Evolutionary conservation across 2,888 invertebrate species (phyloP), one percentile per base, ranked within the genome.

Genomic region (Microctonus aethiopoides): DNA sequence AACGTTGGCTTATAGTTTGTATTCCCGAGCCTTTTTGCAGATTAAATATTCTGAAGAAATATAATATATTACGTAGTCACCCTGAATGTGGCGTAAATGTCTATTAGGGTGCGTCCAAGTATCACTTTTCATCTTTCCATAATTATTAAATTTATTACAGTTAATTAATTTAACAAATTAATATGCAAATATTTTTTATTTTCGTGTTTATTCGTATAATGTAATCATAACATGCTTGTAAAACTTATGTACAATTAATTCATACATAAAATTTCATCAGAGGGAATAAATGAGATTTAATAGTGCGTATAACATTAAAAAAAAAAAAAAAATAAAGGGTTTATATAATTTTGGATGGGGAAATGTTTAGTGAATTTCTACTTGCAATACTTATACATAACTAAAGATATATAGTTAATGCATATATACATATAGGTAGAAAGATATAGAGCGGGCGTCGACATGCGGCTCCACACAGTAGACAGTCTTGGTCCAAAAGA

Each of bases 401-500:
- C 65, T 24, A n/a, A 39, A 60, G 32, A 52, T 51, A 16, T 51
- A 16, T 51, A 34, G 10, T 34, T 41, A 32, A 11, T 46, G 66
- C 59, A 39, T 56, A 29, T 26, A 20, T 66, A 36, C n/a, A 32
- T 41, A 26, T 56, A 22, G 59, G n/a, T 29, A 65, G 13, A 10
- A 24, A 60, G 29, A 52, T 39, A 54, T 41, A 29, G 22, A 52
- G 36, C 46, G 46, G 46, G 64, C 39, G 66, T 56, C 59, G 52
- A 70, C 60, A 61, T 70, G 66, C 32, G 66, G 52, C 22, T 52
- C 41, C 66, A 66, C 52, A 39, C 39, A 60, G 72, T 52, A 78
- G 78, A 77, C 79, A 79, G 77, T 75, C 77, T 78, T 76, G 77
- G 81, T 77, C 76, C 77, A 78, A 78, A 76, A 78, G 78, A 82